Evolutionary conservation across 1,140 invertebrate species (phyloP), one percentile per base, ranked within the genome.

Genomic region (Paraescarpia echinospica): DNA sequence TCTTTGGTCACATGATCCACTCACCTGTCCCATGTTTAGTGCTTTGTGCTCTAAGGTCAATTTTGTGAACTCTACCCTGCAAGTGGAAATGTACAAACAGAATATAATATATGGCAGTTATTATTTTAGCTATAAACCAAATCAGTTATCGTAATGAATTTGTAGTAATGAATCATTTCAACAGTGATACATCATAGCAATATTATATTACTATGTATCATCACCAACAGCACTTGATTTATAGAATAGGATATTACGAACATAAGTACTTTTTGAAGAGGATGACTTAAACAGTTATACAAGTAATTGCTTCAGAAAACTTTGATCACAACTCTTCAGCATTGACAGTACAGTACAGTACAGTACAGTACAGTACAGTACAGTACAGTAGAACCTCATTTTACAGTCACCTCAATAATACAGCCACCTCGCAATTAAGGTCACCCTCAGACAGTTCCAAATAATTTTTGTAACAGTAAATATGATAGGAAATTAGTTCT

Each of bases 31-130:
- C 59, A 99, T 97, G 96, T 99, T 99, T 22, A 99, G 95, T 0
- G 99, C 98, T 94, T 99, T 98, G 94, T 98, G 97, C 94, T 99
- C 97, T 90, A 97, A 95, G 34, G 98, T 98, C 89, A 99, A 95
- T 93, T 98, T 97, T 93, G 98, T 98, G 95, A 99, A 99, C 96
- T 99, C 99, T 35, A 99, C 98, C 99, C 99, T 99, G 90, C n/a
- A 95, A 59, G 35, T 92, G 33, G 88, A 77, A 77, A 8, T 9
- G 48, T 18, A 51, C 18, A 51, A 51, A 9, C 48, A 33, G 31
- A 59, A 92, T 92, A 92, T 92, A 89, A 51, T 92, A 12, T 88
- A 59, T 92, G 35, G 18, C 14, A 92, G 14, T 33, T 33, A 77
- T 33, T 33, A 92, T n/a, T 33, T 92, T 18, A 89, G 33, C 48